Base-by-base conservation (phyloP, 2,888 invertebrate species). In the Trypoxylon attenuatum region DNA sequence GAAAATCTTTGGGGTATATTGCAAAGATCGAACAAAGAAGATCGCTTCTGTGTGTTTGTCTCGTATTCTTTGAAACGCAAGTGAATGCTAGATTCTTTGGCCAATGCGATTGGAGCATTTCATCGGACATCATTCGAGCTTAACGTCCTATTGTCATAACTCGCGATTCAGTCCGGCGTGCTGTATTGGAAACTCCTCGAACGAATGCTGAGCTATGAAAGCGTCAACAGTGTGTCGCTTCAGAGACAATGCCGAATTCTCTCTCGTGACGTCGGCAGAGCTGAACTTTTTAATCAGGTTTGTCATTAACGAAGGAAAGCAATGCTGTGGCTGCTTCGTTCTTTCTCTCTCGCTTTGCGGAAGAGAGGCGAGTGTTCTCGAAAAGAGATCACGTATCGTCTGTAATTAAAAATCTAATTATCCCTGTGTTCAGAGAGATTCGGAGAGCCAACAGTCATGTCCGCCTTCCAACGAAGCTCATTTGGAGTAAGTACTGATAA, bases 101-200 rank as follows among this genome's bases (percentile, higher is more conserved):
- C 45, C 25, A 29, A 50, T 42, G 51, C 42, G 51, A 47, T 50
- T 45, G 39, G 41, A 49, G 47, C 52, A 61, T 58, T 62, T 23
- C 50, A 59, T 69, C 63, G 65, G 45, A 50, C 47, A 69, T 60
- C 64, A 45, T 53, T 23, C 62, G 27, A 57, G 45, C 43, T 55
- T 53, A 52, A 73, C 57, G 72, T 55, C n/a, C 59, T 53, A 64
- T 73, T 75, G 60, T 71, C 71, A 54, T 63, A 63, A 61, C 57
- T 60, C 47, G 50, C 71, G 55, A 76, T 76, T 67, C 71, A 69
- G 52, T 50, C 53, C 45, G 33, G 29, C 25, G 52, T 64, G 65
- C 43, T 62, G 62, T 67, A 73, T 73, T 73, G 75, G 54, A 75
- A 75, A 64, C 73, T 64, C 49, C 60, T 46, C 62, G 50, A 29